These are phyloP conservation scores for Bos indicus DNA, from an alignment of 2,113 vertebrate species.

Conservation along the genomic window DNA sequence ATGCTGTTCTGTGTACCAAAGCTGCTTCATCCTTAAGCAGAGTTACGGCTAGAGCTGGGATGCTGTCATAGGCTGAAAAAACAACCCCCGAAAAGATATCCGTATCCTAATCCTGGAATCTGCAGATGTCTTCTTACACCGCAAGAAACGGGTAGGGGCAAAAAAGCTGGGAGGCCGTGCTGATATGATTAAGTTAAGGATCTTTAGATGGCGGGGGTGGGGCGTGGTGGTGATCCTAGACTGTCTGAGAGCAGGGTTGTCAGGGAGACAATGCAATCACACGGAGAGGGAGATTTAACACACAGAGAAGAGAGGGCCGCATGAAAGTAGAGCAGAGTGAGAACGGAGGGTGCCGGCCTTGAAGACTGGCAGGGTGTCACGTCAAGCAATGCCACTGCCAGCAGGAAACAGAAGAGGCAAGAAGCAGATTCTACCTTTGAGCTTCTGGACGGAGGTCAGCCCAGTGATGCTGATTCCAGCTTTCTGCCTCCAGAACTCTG, in stretches of 20 bases:
- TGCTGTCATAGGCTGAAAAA: background rate
- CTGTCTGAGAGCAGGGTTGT: background rate
- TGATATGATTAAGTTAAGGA: background rate
- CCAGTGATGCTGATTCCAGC: background rate
- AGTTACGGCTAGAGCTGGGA: background rate
- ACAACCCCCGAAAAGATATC: background rate
- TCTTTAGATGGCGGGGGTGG: background rate
- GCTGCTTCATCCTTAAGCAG: background rate
- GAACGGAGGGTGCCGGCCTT: background rate
- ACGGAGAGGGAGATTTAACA: background rate
- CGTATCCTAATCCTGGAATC: background rate
- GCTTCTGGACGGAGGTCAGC: background rate
- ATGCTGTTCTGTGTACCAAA: background rate
- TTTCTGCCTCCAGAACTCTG: background rate
- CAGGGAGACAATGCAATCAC: background rate
- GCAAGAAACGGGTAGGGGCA: background rate
- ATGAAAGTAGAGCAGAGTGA: background rate
- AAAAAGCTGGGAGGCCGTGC: background rate
- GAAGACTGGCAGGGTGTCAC: background rate
- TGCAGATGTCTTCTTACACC: background rate
- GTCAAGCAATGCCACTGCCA: background rate
- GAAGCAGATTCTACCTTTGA: background rate
- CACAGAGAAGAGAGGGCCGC: background rate
- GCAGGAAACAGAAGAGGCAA: background rate
- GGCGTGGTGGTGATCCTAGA: background rate